Evolutionary conservation across 2,888 invertebrate species (phyloP).

Genomic region (Osmoderma eremita): DNA sequence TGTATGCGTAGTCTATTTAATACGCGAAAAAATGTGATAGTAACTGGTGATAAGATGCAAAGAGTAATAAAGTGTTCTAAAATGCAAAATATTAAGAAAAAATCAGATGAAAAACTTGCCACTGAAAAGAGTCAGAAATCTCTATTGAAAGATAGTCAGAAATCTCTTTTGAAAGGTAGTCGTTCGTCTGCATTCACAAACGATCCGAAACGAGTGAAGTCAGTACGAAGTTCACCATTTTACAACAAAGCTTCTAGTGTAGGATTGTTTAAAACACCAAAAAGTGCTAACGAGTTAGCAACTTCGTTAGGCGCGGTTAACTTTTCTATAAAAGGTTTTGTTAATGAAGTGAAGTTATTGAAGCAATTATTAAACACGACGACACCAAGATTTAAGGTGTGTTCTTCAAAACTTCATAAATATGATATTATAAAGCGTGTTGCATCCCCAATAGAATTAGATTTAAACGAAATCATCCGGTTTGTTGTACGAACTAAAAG

Average conservation of each 20-base stretch:
- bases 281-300: neutral
- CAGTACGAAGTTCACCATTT: neutral
- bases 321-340: conserved; percentile 25
- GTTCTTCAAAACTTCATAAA: conserved; percentile 37
- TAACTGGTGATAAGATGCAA: conserved; percentile 1
- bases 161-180: neutral
- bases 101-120: neutral
- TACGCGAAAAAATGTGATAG: neutral
- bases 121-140: neutral
- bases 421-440: conserved; percentile 35
- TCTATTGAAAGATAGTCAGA: no score
- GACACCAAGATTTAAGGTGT: conserved; percentile 33
- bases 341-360: conserved; percentile 32
- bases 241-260: neutral
- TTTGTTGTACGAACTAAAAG: conserved; percentile 26
- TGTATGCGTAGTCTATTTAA: conserved; percentile 30
- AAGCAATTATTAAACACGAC: conserved; percentile 10
- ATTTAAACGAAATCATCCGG: conserved; percentile 32
- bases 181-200: neutral
- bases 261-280: no score
- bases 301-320: neutral
- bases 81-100: neutral
- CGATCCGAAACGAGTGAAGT: neutral
- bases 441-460: conserved; percentile 18
- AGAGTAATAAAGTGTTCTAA: neutral